These are phyloP conservation scores for Enteromius fasciolatus DNA, from an alignment of 2,797 vertebrate genomes.

Conservation along the genomic window DNA sequence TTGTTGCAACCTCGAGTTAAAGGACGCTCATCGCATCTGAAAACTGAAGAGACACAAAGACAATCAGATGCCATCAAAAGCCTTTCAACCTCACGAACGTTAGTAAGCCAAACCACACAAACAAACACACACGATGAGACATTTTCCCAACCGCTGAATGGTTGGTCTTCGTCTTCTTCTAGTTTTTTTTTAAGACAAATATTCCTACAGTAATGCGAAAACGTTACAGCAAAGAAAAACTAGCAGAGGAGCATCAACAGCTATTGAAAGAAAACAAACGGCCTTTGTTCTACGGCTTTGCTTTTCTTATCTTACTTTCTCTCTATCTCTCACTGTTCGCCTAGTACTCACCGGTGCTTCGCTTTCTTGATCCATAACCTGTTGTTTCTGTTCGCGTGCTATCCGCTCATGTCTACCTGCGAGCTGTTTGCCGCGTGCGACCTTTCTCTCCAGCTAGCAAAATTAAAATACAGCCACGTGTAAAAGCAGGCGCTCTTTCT, in stretches of 20 bases:
- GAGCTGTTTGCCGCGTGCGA: slow-evolving; percentile 11
- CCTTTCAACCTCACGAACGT: neutral
- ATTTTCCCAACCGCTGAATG: neutral
- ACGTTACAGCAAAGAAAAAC: neutral
- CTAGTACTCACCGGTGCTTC: slow-evolving; percentile 37
- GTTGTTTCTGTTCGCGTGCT: slow-evolving; percentile 51
- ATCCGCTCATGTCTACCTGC: neutral
- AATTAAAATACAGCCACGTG: slow-evolving; percentile 49
- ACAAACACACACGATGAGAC: neutral
- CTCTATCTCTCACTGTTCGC: slow-evolving; percentile 24
- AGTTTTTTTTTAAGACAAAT: neutral
- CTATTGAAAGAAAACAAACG: neutral
- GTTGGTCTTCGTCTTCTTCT: neutral
- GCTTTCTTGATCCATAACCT: slow-evolving; percentile 54
- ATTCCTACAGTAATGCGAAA: neutral
- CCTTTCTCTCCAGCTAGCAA: slow-evolving; percentile 47
- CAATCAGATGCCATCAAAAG: neutral
- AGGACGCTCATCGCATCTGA: slow-evolving; percentile 51
- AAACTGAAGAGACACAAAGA: slow-evolving; percentile 44
- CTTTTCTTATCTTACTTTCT: slow-evolving; percentile 31
- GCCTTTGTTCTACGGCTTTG: slow-evolving; percentile 33
- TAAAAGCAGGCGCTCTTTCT: slow-evolving; percentile 39
- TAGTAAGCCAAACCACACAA: slow-evolving; percentile 12
- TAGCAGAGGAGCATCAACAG: neutral
- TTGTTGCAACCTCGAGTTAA: slow-evolving; percentile 47